Conservation (phyloP, 2,113 vertebrate genomes). For the Puffinus mauretanicus region DNA sequence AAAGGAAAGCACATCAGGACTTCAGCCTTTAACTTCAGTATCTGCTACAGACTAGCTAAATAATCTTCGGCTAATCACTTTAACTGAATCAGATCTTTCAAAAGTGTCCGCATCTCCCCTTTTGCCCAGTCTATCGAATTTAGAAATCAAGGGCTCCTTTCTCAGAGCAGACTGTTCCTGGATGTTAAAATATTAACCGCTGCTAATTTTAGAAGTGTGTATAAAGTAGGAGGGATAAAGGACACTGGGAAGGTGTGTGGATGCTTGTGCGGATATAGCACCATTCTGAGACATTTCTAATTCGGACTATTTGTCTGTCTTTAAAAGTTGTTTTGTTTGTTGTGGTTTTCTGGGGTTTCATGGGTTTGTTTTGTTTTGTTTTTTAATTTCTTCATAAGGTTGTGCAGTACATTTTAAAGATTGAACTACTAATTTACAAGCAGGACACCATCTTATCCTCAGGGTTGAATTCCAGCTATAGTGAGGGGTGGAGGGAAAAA, state of each 20-base stretch:
- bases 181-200: background rate
- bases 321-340: background rate
- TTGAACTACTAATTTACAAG: background rate
- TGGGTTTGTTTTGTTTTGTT: no score
- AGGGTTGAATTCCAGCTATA: background rate
- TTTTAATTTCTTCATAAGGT: background rate
- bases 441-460: background rate
- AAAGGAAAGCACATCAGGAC: background rate
- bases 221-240: background rate
- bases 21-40: background rate
- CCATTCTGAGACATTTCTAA: background rate
- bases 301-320: background rate
- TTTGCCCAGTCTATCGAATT: background rate
- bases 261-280: accelerated
- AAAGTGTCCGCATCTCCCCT: background rate
- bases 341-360: background rate
- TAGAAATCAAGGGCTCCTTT: background rate
- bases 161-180: background rate
- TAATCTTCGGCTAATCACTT: background rate
- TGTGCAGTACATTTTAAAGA: background rate
- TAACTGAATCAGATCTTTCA: background rate
- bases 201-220: background rate
- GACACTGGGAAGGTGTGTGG: background rate
- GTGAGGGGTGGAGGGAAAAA: background rate
- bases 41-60: background rate